A percentile compares a stretch with the other conserved stretches of the same genome.
Conservation (phyloP, 2,888 invertebrate genomes). For the Mactromeris polynyma region DNA sequence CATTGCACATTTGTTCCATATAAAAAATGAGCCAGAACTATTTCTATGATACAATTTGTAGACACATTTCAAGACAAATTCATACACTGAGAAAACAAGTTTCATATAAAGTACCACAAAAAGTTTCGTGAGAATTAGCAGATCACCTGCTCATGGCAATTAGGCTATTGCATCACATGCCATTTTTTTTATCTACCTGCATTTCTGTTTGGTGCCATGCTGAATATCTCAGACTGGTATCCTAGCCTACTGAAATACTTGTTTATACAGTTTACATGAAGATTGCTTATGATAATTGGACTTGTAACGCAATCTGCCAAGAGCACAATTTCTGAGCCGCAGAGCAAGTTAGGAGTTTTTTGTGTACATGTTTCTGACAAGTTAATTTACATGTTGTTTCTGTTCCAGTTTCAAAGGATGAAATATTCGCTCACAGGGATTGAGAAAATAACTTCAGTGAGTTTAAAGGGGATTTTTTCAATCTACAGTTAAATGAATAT, state of each 20-base stretch:
- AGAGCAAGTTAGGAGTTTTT: background rate
- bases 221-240: background rate
- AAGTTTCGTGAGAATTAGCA: background rate
- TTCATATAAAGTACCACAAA: background rate
- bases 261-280: background rate
- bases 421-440: background rate
- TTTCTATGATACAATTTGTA: background rate
- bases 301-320: background rate
- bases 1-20: background rate
- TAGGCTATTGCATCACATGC: background rate
- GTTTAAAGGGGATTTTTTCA: too few species aligned
- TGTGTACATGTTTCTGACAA: background rate
- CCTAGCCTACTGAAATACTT: background rate
- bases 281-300: background rate
- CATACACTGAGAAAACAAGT: background rate
- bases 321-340: background rate
- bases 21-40: background rate
- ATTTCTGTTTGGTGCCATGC: slow-evolving; percentile 2
- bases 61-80: background rate
- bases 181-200: slow-evolving; percentile 11
- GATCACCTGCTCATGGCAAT: background rate
- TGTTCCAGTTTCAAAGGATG: background rate
- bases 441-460: too few species aligned
- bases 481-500: too few species aligned
- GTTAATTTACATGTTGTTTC: background rate